Evolutionary conservation across 2,888 invertebrate species (phyloP), one percentile per base, ranked within the genome.

Genomic region (Nasonia oneida): DNA sequence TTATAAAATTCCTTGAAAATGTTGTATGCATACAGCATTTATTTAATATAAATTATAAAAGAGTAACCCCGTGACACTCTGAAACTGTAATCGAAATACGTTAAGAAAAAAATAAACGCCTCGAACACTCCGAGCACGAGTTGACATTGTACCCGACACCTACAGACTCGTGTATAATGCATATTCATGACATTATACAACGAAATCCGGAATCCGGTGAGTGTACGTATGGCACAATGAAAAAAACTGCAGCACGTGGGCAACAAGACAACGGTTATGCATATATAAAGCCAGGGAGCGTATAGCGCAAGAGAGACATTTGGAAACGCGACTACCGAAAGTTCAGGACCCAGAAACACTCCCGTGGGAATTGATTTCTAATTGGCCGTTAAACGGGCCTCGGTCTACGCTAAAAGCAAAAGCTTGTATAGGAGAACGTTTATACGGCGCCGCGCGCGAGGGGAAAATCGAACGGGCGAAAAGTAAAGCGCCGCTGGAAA

Each of bases 371-470:
- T 83, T 39, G 74, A 67, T 81, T 61, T 77, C 78, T 83, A 85
- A 87, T 85, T 85, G 85, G 80, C 53, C 67, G 73, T 37, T 75
- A 76, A 83, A 83, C 50, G 37, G 83, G 37, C 73, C 76, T 64
- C 77, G 6, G 57, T 42, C 70, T n/a, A 74, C 70, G 50, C 81
- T 87, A 87, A 87, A 81, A 87, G 87, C 87, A 87, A 87, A 87
- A 85, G 83, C 87, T 85, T 87, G 87, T 87, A 67, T 23, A 78
- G 50, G 61, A 39, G 84, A 74, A 47, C n/a, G 57, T 57, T 84
- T 61, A 77, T 71, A 71, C 71, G 15, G 61, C 71, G 39, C 15
- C 37, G 70, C 18, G n/a, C 2, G 71, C 6, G 57, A 33, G 64
- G 61, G 83, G 64, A 64, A 78, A 78, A 78, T n/a, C 47, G 37